Base-by-base conservation (phyloP, 1,140 invertebrate species). In the Babylonia areolata region DNA sequence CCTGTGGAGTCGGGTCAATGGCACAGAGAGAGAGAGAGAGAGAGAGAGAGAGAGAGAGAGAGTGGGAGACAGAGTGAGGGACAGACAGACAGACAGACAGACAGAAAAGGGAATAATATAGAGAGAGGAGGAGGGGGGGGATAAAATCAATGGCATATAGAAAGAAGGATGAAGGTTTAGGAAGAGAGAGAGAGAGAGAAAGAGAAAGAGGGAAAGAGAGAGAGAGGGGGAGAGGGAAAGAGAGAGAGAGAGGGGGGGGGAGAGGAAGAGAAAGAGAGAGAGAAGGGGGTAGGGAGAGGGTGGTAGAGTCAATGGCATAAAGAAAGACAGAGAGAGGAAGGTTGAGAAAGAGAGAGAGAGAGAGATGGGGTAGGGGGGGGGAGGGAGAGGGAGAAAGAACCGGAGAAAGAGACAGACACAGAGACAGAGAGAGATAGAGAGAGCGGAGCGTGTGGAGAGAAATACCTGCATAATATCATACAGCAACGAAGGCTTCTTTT, bases 21-120 rank as follows among this genome's bases (percentile, higher is more conserved):
- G n/a, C n/a, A n/a, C n/a, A n/a, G n/a, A n/a, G n/a, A n/a, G n/a
- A n/a, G n/a, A n/a, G n/a, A n/a, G n/a, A n/a, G n/a, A n/a, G n/a
- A n/a, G n/a, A n/a, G n/a, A n/a, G n/a, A n/a, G n/a, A n/a, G n/a
- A n/a, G n/a, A n/a, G n/a, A n/a, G n/a, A n/a, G n/a, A n/a, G n/a
- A n/a, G n/a, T n/a, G n/a, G n/a, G n/a, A n/a, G n/a, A n/a, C n/a
- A n/a, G n/a, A n/a, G n/a, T n/a, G n/a, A n/a, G n/a, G n/a, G 28
- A 69, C 64, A 69, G 64, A 69, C 64, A 69, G 64, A n/a, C 64
- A 69, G 64, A n/a, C 64, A 69, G 64, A 69, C 11, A 69, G 64
- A 69, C 64, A 69, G 28, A 69, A 23, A n/a, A 5, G 64, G 64
- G n/a, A 28, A n/a, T 9, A n/a, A 31, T 11, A 31, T 69, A 5